These are phyloP conservation scores for Cephus nigrinus DNA, from an alignment of 2,888 invertebrate genomes.

Conservation along the genomic window DNA sequence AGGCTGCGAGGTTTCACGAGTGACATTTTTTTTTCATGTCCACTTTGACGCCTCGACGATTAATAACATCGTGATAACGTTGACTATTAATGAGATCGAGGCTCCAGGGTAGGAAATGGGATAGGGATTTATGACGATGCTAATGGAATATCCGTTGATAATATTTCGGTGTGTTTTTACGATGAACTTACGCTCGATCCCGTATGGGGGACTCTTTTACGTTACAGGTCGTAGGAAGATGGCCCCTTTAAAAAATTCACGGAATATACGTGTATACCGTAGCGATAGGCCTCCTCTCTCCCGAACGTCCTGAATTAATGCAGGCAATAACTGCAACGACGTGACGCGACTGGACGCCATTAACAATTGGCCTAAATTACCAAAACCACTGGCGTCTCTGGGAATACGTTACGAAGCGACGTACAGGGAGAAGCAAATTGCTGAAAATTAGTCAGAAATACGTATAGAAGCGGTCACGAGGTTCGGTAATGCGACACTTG, in stretches of 20 bases:
- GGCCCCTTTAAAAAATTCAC: neutral
- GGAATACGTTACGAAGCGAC: neutral
- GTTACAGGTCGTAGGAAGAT: neutral
- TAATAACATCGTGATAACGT: neutral
- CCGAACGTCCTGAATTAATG: neutral
- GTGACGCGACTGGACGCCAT: neutral
- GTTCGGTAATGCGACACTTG: neutral
- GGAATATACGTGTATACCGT: neutral
- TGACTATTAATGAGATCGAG: neutral
- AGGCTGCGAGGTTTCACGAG: neutral
- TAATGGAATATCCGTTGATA: neutral
- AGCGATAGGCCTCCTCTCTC: too few relatives aligned
- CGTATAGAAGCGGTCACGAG: too few relatives aligned
- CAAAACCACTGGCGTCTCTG: conserved; percentile 8
- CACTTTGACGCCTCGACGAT: neutral
- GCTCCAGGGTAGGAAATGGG: neutral
- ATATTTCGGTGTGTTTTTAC: neutral
- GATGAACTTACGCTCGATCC: neutral
- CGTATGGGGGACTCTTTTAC: neutral
- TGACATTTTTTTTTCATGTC: neutral
- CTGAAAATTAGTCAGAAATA: neutral
- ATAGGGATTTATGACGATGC: neutral
- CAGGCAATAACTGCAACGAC: neutral
- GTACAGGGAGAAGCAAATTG: neutral
- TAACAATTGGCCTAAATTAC: conserved; percentile 11